Conservation (phyloP, 2,797 vertebrate species). For the Sylvilagus floridanus region DNA sequence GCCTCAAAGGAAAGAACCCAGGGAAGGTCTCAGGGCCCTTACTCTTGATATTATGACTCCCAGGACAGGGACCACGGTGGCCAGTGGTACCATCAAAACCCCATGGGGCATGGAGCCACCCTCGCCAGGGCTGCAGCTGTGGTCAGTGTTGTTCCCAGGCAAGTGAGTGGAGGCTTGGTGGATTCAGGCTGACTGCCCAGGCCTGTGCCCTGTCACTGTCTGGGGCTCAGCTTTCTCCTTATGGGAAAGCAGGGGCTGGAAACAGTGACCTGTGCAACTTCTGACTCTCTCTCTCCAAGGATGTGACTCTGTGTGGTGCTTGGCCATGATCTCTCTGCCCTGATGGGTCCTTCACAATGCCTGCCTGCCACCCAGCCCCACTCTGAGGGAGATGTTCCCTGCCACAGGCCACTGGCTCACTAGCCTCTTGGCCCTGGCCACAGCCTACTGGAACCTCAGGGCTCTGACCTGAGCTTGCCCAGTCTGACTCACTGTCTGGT, state of each 20-base stretch:
- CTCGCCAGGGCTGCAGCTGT: neutral
- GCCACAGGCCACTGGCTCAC: neutral
- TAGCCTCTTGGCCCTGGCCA: neutral
- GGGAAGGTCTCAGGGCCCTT: too few species aligned
- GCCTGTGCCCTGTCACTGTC: neutral
- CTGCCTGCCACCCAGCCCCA: neutral
- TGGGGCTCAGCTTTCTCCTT: neutral
- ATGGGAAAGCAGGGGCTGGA: neutral
- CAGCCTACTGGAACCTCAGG: neutral
- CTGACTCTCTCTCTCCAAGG: neutral
- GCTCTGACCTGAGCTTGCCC: neutral
- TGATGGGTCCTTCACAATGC: accelerated
- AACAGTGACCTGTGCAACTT: neutral
- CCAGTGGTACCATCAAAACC: neutral
- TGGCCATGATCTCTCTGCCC: neutral
- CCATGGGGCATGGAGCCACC: neutral
- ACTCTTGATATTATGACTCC: neutral
- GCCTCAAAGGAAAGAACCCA: neutral
- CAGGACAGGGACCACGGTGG: neutral
- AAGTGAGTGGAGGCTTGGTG: neutral
- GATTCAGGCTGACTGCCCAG: neutral
- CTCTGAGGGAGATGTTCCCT: neutral
- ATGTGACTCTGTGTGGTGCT: neutral
- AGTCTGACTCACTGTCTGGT: neutral
- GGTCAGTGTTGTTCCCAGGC: neutral